These are phyloP conservation scores for Sycophila texana DNA, from an alignment of 2,888 invertebrate species.

Conservation along the genomic window DNA sequence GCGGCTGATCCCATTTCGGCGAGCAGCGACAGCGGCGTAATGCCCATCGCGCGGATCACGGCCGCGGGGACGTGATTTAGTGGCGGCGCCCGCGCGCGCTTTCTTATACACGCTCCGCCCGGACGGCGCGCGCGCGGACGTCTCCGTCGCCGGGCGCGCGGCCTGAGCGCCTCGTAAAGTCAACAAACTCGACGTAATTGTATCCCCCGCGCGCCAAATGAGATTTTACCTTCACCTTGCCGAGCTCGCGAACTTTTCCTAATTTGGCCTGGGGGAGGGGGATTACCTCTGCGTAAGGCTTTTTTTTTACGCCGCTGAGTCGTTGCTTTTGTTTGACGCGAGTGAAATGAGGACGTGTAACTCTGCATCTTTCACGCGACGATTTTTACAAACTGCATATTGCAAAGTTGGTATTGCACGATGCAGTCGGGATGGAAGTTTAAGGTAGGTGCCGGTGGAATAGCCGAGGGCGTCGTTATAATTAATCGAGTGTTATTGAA, in stretches of 20 bases:
- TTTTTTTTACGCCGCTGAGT: no score
- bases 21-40: slow-evolving; percentile 51
- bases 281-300: neutral
- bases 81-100: slow-evolving; percentile 41
- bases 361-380: no score
- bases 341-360: no score
- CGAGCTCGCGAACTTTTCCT: slow-evolving; percentile 14
- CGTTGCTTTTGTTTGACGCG: no score
- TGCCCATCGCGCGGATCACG: slow-evolving; percentile 52
- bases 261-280: slow-evolving; percentile 10
- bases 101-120: slow-evolving; percentile 57
- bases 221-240: slow-evolving; percentile 63
- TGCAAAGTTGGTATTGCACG: no score
- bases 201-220: slow-evolving; percentile 65
- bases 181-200: slow-evolving; percentile 68
- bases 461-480: no score
- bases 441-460: no score
- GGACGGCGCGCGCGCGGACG: slow-evolving; percentile 45
- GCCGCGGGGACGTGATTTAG: slow-evolving; percentile 66
- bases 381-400: no score
- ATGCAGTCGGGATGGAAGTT: no score
- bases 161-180: slow-evolving; percentile 63
- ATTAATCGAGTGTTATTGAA: no score
- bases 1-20: slow-evolving; percentile 56
- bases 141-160: slow-evolving; percentile 53